Percentiles rank a stretch among this genome's conserved stretches.
These are phyloP conservation scores for Gavia stellata DNA, from an alignment of 2,113 vertebrate genomes.

Conservation along the genomic window DNA sequence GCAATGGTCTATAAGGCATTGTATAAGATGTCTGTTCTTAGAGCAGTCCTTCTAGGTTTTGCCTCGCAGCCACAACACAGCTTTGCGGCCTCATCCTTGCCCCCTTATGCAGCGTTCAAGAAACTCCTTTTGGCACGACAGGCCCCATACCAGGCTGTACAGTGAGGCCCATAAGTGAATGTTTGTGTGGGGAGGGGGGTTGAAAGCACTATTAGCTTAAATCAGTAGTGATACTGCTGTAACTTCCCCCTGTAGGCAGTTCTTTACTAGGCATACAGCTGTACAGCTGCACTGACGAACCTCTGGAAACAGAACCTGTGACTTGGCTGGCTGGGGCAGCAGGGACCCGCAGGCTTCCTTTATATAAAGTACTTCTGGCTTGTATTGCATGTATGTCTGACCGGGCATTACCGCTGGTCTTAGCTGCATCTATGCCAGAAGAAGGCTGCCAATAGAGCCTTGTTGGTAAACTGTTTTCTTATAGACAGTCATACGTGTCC, in stretches of 20 bases:
- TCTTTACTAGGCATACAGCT: neutral
- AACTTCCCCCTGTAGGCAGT: neutral
- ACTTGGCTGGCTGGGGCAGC: neutral
- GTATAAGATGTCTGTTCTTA: neutral
- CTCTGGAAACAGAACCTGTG: neutral
- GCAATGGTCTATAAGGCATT: accelerated
- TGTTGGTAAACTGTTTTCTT: neutral
- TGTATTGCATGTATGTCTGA: neutral
- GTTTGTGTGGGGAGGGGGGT: neutral
- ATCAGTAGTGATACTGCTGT: neutral
- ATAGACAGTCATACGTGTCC: neutral
- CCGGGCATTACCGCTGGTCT: neutral
- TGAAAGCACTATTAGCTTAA: neutral
- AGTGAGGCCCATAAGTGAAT: accelerated
- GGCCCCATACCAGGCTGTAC: neutral
- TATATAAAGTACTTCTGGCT: neutral
- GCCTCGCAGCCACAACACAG: neutral
- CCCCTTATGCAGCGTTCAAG: accelerated
- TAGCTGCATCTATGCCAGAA: neutral
- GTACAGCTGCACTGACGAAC: neutral
- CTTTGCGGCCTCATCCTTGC: neutral
- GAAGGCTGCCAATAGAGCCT: neutral
- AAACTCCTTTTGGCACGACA: neutral
- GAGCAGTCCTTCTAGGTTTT: neutral
- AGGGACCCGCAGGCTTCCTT: neutral